phyloP scores from a whole-genome alignment of 2,888 invertebrate genomes.

The Lacanobia wlatinum region DNA sequence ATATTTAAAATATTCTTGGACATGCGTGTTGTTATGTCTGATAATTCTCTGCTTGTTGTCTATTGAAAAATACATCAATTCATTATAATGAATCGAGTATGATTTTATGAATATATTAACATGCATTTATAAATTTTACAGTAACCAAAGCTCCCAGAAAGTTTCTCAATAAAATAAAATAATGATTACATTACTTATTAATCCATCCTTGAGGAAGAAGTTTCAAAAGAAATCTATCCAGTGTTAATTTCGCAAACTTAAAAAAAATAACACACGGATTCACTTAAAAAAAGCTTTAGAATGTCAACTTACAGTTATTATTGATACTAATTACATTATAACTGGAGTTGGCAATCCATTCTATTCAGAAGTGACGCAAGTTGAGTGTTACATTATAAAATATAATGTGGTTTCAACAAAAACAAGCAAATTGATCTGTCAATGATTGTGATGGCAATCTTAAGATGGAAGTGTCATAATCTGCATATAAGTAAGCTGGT shows the following conservation, averaged over 20 bases:
- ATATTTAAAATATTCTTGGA: slow-evolving; percentile 30
- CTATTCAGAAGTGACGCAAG: slow-evolving; percentile 34
- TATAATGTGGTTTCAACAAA: slow-evolving; percentile 19
- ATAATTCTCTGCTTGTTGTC: neutral
- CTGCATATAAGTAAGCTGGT: slow-evolving; percentile 56
- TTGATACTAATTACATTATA: slow-evolving; percentile 32
- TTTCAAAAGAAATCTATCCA: neutral
- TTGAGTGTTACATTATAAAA: slow-evolving; percentile 26
- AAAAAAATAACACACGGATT: neutral
- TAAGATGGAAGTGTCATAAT: slow-evolving; percentile 63
- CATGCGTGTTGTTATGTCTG: slow-evolving; percentile 12
- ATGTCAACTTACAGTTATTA: slow-evolving; percentile 16
- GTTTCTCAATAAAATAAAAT: too few species aligned
- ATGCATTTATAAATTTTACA: too few species aligned
- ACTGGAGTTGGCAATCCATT: slow-evolving; percentile 15
- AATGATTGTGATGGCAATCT: slow-evolving; percentile 43
- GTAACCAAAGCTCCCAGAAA: neutral
- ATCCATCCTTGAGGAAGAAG: neutral
- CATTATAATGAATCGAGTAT: neutral
- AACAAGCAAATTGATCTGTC: slow-evolving; percentile 42
- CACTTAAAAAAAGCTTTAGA: slow-evolving; percentile 6
- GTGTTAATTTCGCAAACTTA: neutral
- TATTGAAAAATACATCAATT: neutral
- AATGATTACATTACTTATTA: neutral
- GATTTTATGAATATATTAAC: too few species aligned